Conservation (phyloP, 1,140 invertebrate species). For the Apis cerana region DNA sequence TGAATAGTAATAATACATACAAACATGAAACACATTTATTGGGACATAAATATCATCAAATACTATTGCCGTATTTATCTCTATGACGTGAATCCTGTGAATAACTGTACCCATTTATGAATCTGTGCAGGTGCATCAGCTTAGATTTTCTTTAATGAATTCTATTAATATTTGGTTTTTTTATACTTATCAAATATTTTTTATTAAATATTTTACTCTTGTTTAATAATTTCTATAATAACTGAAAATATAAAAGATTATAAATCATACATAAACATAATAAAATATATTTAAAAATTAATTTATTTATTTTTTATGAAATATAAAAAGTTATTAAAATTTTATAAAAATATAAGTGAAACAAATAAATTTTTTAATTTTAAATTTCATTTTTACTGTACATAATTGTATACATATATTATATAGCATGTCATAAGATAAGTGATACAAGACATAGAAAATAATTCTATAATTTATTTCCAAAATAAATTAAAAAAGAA, state of each 20-base stretch:
- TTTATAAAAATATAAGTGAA: background rate
- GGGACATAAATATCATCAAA: background rate
- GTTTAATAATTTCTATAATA: too few relatives aligned
- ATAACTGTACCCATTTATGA: background rate
- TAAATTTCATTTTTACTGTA: background rate
- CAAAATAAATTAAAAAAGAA: too few relatives aligned
- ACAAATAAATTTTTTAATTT: background rate
- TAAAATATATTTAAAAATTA: background rate
- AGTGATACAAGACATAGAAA: too few relatives aligned
- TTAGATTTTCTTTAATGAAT: background rate
- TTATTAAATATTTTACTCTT: background rate
- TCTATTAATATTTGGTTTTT: background rate
- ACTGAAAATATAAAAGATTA: too few relatives aligned
- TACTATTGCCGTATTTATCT: background rate
- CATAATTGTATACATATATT: too few relatives aligned
- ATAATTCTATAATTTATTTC: too few relatives aligned
- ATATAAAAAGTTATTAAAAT: too few relatives aligned
- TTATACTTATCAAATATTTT: background rate
- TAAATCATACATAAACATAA: too few relatives aligned
- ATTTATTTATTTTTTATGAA: too few relatives aligned
- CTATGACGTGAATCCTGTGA: background rate
- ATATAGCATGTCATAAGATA: too few relatives aligned
- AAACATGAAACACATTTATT: background rate
- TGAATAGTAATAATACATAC: background rate
- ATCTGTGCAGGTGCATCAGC: background rate